Base-by-base conservation (phyloP, 2,113 vertebrate species). In the Cacatua alba region DNA sequence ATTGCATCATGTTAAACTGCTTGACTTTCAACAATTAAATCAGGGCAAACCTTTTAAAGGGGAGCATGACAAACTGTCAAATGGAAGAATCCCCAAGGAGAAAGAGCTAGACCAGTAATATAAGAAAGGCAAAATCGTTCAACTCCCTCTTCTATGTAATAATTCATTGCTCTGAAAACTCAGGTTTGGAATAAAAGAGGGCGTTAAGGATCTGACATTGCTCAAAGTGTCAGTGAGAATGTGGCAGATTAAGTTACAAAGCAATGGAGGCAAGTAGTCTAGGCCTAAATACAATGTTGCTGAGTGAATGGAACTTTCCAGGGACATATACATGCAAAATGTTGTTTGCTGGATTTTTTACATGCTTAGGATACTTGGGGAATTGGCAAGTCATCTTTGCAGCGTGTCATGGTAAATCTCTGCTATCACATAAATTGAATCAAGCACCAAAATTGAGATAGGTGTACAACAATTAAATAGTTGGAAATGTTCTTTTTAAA, bases 281-380 rank as follows among this genome's bases (percentile, higher is more conserved):
- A 13, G 29, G 28, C 25, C n/a, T 29, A 74, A 89, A 35, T 3
- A 20, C 4, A 6, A n/a, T 26, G 4, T 41, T 1, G 0, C 11
- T 63, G 41, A 78, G 12, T 63, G 41, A 78, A 57, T 62, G 21
- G 24, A 88, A 17, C 17, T 59, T 94, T 9, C 16, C 20, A 53
- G 31, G 26, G 12, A 8, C 16, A 57, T 31, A 76, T 46, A 28
- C 11, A 11, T 48, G 13, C 2, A 70, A 49, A 84, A 49, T 65
- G 1, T 29, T 79, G 8, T 13, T 68, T 67, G 2, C 12, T 24
- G 60, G 8, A 0, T 2, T 33, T 85, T 86, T 65, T 64, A 43
- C 6, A 13, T 20, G 5, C 8, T 65, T 83, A 46, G 6, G 74
- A 55, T 55, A 7, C 39, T 24, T 44, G 21, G 14, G 2, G 6